Base-by-base conservation (phyloP, 2,113 vertebrate species). In the Hydrochoerus hydrochaeris region DNA sequence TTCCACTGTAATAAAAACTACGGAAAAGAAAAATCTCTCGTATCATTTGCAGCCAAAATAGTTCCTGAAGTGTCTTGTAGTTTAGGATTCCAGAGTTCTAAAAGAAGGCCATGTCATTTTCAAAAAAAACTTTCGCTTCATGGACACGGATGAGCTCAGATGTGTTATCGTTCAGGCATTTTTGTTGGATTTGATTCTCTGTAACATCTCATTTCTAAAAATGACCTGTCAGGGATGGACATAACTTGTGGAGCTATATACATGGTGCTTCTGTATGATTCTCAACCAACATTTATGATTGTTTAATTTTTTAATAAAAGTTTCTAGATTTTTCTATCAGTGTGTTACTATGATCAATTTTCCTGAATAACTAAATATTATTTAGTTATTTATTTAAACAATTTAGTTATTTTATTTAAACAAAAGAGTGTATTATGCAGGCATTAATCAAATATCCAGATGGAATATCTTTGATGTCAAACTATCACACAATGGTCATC, bases 1-100 rank as follows among this genome's bases (percentile, higher is more conserved):
- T 98, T 96, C 96, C 96, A 92, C 92, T 94, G 95, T 97, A 97
- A 97, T 97, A 96, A 96, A 97, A 97, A 95, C 95, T 62, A 97
- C 83, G 89, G 94, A 92, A 94, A 96, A 60, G 96, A 97, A 97
- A 97, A 96, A 92, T 83, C 82, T 92, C 88, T 96, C 52, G 22
- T 95, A 95, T 97, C 81, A 46, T 97, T 90, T 93, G 78, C 92
- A 96, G 96, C 95, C 96, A 97, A 97, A 96, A 97, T 90, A 95
- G 90, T 96, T 97, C 96, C 94, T 96, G 88, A 96, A 97, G 97
- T 98, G 94, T 92, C 94, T 97, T 94, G 83, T 95, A 92, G 95
- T 95, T 95, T 95, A 97, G 96, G 90, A 97, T 96, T 94, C 96
- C 95, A 96, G 96, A 95, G 97, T 96, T 98, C 95, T 96, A 96